Evolutionary conservation across 2,113 vertebrate species (phyloP), one percentile per base, ranked within the genome.

Genomic region (Lucifuga dentata): DNA sequence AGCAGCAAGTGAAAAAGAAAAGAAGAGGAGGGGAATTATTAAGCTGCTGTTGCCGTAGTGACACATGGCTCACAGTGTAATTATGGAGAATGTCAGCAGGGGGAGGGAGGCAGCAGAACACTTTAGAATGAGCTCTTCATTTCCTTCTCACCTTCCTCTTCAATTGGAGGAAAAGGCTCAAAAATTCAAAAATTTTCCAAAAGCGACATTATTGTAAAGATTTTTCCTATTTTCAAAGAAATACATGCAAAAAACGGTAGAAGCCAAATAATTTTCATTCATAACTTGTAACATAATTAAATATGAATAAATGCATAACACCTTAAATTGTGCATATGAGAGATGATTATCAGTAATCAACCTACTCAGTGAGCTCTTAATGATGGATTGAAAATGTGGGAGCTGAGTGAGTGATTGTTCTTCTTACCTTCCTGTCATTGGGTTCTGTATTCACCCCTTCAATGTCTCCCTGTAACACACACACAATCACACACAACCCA

Each of bases 401-500:
- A 35, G 16, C 43, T 2, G 53, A 53, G 8, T 48, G 46, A 51
- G 2, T 9, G 16, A 8, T 35, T 24, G 5, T 13, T 53, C 43
- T 4, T 87, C 94, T 93, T 84, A 98, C 98, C 92, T 97, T 98
- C 77, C 98, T 94, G 93, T 98, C 97, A 1, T 97, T 98, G 29
- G 89, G 70, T 51, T 93, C 93, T 32, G 90, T 50, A 0, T 87
- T 80, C 53, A 92, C 85, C 1, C 91, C 94, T 29, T 95, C 93
- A 2, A 95, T 95, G 78, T 98, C 96, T 44, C 98, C 98, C 98
- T 99, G 86, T 24, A 83, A 85, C 19, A 49, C 52, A 86, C 16
- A 79, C 6, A 78, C 24, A 66, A 5, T 20, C 51, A 53, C 32
- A 20, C 29, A 53, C 51, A 36, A 56, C 16, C 11, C 44, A n/a